A percentile compares a stretch with the other conserved stretches of the same genome.
Evolutionary conservation across 2,797 vertebrate species (phyloP).

Genomic region (Rallus crepitans): DNA sequence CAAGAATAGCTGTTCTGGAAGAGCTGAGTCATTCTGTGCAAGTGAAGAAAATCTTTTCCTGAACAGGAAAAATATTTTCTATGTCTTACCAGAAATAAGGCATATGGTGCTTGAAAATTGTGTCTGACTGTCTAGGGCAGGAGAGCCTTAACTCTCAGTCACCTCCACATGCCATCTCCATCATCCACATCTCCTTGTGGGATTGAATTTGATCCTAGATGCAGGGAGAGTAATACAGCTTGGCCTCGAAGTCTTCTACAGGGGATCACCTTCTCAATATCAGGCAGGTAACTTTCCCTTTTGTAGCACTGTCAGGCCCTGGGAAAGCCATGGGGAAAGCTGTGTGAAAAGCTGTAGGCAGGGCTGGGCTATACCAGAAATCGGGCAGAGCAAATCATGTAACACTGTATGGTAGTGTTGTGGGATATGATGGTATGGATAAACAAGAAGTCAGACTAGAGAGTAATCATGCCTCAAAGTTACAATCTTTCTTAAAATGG

Average conservation of each 20-base stretch:
- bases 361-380: neutral
- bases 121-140: neutral
- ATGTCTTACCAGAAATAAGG: neutral
- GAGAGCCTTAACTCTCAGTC: neutral
- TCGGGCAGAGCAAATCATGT: neutral
- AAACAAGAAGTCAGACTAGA: neutral
- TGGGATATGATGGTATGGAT: neutral
- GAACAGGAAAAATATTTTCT: neutral
- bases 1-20: neutral
- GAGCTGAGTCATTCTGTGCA: neutral
- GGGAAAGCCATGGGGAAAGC: neutral
- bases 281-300: neutral
- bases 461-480: neutral
- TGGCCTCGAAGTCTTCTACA: neutral
- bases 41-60: neutral
- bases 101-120: neutral
- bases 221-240: neutral
- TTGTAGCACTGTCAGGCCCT: neutral
- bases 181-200: no score
- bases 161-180: neutral
- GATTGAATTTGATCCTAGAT: neutral
- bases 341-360: neutral
- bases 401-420: neutral
- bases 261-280: neutral
- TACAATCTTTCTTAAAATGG: neutral